phyloP scores from a whole-genome alignment of 1,140 invertebrate species.

The Meloidogyne floridensis region DNA sequence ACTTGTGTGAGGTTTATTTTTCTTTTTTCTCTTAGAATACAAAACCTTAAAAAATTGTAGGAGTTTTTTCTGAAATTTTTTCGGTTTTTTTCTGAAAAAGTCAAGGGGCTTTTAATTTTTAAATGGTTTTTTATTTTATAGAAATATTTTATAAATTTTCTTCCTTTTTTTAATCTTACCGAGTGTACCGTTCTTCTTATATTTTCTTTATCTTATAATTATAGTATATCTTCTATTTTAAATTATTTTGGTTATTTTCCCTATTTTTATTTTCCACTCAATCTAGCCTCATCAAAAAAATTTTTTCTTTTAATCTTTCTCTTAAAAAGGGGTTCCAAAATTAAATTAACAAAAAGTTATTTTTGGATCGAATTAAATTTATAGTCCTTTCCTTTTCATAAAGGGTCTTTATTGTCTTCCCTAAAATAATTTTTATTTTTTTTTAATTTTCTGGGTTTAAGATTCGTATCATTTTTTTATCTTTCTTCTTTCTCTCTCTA shows the following conservation, averaged over 20 bases:
- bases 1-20: too few species aligned
- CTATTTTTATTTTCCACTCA: not conserved
- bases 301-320: not conserved
- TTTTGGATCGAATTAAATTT: too few species aligned
- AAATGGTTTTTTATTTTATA: too few species aligned
- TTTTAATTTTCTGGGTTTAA: too few species aligned
- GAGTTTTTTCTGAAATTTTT: not conserved
- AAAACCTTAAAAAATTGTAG: not conserved
- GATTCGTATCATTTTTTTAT: too few species aligned
- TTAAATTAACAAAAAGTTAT: too few species aligned
- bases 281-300: not conserved
- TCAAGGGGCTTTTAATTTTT: too few species aligned
- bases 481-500: not conserved
- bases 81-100: too few species aligned
- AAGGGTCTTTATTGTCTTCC: not conserved
- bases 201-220: too few species aligned
- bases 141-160: too few species aligned
- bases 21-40: not conserved
- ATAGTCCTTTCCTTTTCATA: too few species aligned
- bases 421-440: not conserved
- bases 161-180: not conserved
- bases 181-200: not conserved
- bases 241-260: not conserved
- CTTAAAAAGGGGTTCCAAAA: not conserved
- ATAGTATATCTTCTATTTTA: too few species aligned